Evolutionary conservation across 2,797 vertebrate genomes (phyloP).

Genomic region (Enteromius radiatus): DNA sequence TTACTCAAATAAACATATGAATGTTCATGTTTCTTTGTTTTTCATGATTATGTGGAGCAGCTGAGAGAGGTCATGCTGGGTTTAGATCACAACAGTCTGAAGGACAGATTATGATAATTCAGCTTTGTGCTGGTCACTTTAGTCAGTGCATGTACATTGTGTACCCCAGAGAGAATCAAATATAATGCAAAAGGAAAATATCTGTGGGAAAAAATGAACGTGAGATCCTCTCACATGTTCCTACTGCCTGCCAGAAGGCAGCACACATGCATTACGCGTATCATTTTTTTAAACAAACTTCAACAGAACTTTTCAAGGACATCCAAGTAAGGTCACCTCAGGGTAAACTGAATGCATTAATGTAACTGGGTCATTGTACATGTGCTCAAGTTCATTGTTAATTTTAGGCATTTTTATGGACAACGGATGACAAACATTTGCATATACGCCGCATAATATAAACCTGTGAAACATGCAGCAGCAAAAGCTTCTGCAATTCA

Average conservation of each 20-base stretch:
- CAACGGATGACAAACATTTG: constrained; percentile 27
- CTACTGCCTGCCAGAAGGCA: neutral
- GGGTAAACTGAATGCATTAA: constrained; percentile 35
- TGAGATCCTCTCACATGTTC: neutral
- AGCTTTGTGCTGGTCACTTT: constrained; percentile 44
- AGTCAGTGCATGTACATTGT: constrained; percentile 20
- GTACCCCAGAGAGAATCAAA: constrained; percentile 7
- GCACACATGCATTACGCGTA: neutral
- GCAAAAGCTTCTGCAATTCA: constrained; percentile 30
- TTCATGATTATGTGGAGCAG: constrained; percentile 29
- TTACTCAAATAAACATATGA: neutral
- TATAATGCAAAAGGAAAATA: neutral
- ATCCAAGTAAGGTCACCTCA: constrained; percentile 30
- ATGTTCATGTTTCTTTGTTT: constrained; percentile 17
- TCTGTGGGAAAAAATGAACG: neutral
- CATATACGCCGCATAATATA: constrained; percentile 27
- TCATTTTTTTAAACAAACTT: constrained; percentile 24
- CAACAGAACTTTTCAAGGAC: constrained; percentile 33
- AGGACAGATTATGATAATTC: constrained; percentile 49
- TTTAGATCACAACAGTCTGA: constrained; percentile 45
- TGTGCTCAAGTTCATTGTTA: constrained; percentile 19
- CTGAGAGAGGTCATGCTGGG: constrained; percentile 58
- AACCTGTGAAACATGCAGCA: constrained; percentile 9
- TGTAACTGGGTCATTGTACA: constrained; percentile 35
- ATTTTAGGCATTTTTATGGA: constrained; percentile 10